These are phyloP conservation scores for Myotis findleyi DNA, from an alignment of 2,797 vertebrate genomes.

Conservation along the genomic window DNA sequence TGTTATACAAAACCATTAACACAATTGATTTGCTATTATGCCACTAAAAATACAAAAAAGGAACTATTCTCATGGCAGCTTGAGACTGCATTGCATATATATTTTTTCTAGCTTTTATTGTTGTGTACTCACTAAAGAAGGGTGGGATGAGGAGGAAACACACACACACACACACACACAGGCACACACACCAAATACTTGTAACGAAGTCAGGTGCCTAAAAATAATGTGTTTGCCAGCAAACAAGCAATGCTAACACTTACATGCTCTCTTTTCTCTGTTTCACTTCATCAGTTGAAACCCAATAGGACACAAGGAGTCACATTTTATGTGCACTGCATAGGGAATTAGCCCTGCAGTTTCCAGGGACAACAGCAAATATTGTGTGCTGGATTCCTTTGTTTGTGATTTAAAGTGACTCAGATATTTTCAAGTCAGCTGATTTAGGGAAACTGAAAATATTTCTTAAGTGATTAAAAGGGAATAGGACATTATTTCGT, in stretches of 20 bases:
- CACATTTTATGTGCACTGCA: not conserved
- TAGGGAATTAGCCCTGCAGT: constrained; percentile 19
- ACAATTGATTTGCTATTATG: constrained; percentile 71
- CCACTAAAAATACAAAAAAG: constrained; percentile 66
- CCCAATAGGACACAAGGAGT: not conserved
- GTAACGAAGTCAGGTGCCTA: constrained; percentile 70
- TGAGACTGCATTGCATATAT: constrained; percentile 1
- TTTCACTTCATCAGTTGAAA: constrained; percentile 58
- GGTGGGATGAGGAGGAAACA: not conserved
- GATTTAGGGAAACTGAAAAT: constrained; percentile 48
- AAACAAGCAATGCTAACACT: constrained; percentile 44
- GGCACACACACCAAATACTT: not conserved
- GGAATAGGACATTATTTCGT: not conserved
- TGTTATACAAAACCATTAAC: constrained; percentile 65
- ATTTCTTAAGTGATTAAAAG: not conserved
- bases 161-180: not conserved
- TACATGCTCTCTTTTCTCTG: constrained; percentile 46
- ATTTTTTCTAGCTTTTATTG: constrained; percentile 65
- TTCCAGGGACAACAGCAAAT: constrained; percentile 46
- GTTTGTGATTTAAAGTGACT: constrained; percentile 35
- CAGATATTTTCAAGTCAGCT: constrained; percentile 50
- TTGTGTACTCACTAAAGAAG: constrained; percentile 48
- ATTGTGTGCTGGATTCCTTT: not conserved
- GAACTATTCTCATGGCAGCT: constrained; percentile 57
- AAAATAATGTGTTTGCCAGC: constrained; percentile 19